These are phyloP conservation scores for Eurytoma adleriae DNA, from an alignment of 2,888 invertebrate species.

Conservation along the genomic window DNA sequence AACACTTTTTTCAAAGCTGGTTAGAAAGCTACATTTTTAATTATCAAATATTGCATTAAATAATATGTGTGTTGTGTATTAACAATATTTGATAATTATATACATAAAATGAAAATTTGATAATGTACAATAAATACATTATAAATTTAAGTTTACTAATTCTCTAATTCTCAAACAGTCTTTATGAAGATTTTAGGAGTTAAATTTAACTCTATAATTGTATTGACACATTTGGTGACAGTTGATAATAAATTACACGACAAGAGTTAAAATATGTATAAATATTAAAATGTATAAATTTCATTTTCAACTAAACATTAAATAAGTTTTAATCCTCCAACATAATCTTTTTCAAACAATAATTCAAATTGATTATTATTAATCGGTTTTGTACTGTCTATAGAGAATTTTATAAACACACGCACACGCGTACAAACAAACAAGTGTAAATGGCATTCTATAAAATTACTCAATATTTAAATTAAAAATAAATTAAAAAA, in stretches of 20 bases:
- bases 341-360: too few relatives aligned
- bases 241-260: not conserved
- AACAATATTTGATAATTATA: too few relatives aligned
- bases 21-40: not conserved
- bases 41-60: not conserved
- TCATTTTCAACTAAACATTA: too few relatives aligned
- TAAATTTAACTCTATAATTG: not conserved
- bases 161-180: slow-evolving; percentile 32
- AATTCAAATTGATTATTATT: too few relatives aligned
- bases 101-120: slow-evolving; percentile 8
- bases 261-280: too few relatives aligned
- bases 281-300: too few relatives aligned
- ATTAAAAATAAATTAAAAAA: slow-evolving; percentile 10
- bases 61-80: too few relatives aligned
- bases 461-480: slow-evolving; percentile 11
- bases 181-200: slow-evolving; percentile 27
- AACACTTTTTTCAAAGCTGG: not conserved
- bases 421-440: not conserved
- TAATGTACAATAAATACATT: slow-evolving; percentile 14
- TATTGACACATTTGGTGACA: slow-evolving; percentile 19
- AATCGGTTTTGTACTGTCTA: slow-evolving; percentile 8
- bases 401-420: not conserved
- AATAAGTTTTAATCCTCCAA: too few relatives aligned
- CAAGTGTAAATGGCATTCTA: too few relatives aligned
- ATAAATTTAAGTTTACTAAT: slow-evolving; percentile 9